Evolutionary conservation across 2,888 invertebrate species (phyloP), one percentile per base, ranked within the genome.

Genomic region (Epinotia demarniana): DNA sequence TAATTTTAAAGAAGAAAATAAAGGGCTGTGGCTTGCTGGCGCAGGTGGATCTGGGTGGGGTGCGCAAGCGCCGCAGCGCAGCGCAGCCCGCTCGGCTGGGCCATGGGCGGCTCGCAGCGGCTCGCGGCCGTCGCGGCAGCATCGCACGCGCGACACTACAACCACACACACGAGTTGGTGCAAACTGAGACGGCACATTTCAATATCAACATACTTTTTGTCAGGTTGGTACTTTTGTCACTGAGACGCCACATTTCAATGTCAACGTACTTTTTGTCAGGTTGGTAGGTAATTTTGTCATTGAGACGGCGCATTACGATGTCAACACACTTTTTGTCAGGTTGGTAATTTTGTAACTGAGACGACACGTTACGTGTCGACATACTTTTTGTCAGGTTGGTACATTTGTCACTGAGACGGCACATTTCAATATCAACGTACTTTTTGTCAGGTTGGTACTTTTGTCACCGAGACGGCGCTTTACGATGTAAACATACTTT

Each of bases 91-190:
- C 92, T 94, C 84, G 91, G 93, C 90, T 95, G 95, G 95, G 95
- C 94, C 88, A 96, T 96, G 96, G 96, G 96, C 86, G 94, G 96
- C 93, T 95, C 93, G 72, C 93, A 96, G 90, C 94, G 95, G 82
- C 92, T 96, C 82, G 96, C 96, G 82, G 94, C 95, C 76, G 90
- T 95, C 78, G 92, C 95, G 83, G 94, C 95, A 61, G 89, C 92
- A 75, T 90, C 94, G 23, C 94, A 94, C 78, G 89, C 89, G 64
- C 86, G 86, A 77, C 92, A 93, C 81, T 89, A 91, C 86, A 94
- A 95, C 87, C 86, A 93, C 86, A 91, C 91, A 81, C 87, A 94
- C 84, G 83, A 94, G 83, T 85, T 90, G 80, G 78, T 83, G 75
- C 89, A 90, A 73, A 83, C 89, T 1, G 89, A 90, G 63, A 81